phyloP scores from a whole-genome alignment of 2,888 invertebrate genomes.

The Aporophyla nigra region DNA sequence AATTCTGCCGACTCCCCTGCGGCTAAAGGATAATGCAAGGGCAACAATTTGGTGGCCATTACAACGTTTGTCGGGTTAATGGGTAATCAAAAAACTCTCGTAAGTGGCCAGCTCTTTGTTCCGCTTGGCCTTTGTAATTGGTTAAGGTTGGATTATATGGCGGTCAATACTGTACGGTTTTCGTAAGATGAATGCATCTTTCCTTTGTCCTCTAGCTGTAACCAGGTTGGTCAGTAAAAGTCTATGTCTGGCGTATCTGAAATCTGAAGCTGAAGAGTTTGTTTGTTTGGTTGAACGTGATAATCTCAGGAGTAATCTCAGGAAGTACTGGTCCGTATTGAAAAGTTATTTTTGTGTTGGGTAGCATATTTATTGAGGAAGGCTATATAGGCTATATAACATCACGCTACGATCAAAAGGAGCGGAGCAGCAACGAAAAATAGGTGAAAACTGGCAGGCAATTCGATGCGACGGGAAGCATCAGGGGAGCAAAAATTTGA shows the following conservation, averaged over 20 bases:
- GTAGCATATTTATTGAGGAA: too few relatives aligned
- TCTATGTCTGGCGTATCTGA: neutral
- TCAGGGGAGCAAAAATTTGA: too few relatives aligned
- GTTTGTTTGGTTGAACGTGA: too few relatives aligned
- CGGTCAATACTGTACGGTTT: neutral
- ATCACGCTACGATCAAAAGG: too few relatives aligned
- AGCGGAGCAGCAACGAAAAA: too few relatives aligned
- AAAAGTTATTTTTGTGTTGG: too few relatives aligned
- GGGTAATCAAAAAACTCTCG: conserved; percentile 70
- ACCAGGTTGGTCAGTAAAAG: neutral
- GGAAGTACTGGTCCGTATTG: too few relatives aligned
- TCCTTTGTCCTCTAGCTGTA: neutral
- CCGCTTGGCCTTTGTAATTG: conserved; percentile 59
- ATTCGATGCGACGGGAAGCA: too few relatives aligned
- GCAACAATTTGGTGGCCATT: conserved; percentile 66
- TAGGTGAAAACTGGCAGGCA: too few relatives aligned
- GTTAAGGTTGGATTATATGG: conserved; percentile 54
- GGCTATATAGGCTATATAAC: too few relatives aligned
- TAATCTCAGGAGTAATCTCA: too few relatives aligned
- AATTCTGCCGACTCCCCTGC: conserved; percentile 58
- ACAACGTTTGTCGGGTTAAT: conserved; percentile 70
- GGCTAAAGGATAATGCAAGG: conserved; percentile 63
- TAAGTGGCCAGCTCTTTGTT: conserved; percentile 69
- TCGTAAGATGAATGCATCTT: neutral
- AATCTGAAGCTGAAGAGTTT: neutral